Base-by-base conservation (phyloP, 2,888 invertebrate genomes). In the Tubulanus polymorphus region DNA sequence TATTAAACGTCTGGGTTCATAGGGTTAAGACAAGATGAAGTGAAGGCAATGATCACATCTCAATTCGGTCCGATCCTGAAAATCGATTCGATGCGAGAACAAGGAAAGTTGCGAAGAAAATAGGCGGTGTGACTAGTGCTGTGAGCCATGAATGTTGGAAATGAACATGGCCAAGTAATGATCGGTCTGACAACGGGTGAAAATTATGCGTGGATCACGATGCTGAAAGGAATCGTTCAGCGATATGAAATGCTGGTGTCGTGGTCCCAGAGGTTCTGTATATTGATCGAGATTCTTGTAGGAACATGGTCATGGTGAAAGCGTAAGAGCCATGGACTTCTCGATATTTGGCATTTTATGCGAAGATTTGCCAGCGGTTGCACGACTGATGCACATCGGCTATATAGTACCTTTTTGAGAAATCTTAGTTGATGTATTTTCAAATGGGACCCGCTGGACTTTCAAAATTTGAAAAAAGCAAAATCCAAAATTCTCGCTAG, bases 261-360 rank as follows among this genome's bases (percentile, higher is more conserved):
- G 52, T 48, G 1, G 62, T 65, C 2, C 67, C 70, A 1, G 3
- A 48, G 18, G 35, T 68, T 1, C 47, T 69, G 20, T 69, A 69
- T 50, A 63, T 65, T 2, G 68, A 69, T 55, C 35, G 63, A 8
- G 67, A 67, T 51, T 70, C 68, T 49, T 69, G 70, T 51, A 25
- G 46, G 8, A 37, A 25, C 51, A 37, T 20, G 25, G 3, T 12
- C 3, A 32, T 3, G 50, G n/a, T n/a, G n/a, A n/a, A n/a, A n/a
- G 23, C 23, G 15, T 41, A 20, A 8, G 23, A 41, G 6, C 20
- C 41, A 18, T 41, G 41, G 41, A 18, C 41, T 8, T 18, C 55
- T 68, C 8, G 68, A 65, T 53, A 61, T 67, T 8, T 66, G 65
- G 62, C 66, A 68, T 45, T 66, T 65, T 51, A 66, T 67, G 63